These are phyloP conservation scores for Pseudolycoriella hygida DNA, from an alignment of 2,888 invertebrate species.

Conservation along the genomic window DNA sequence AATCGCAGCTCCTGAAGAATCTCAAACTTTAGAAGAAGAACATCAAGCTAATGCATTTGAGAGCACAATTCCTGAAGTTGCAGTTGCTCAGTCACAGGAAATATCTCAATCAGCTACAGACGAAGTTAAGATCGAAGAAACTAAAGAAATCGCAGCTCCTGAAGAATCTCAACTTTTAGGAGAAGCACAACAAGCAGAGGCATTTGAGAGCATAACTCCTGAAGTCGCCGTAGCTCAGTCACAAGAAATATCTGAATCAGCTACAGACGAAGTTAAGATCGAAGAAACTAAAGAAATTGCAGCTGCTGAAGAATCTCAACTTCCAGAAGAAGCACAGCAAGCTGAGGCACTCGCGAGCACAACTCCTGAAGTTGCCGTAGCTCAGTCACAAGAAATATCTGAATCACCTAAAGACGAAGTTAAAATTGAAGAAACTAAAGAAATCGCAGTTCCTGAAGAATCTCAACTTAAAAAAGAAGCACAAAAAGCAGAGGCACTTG, in stretches of 20 bases:
- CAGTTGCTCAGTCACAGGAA: neutral
- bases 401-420: neutral
- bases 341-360: neutral
- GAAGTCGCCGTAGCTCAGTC: neutral
- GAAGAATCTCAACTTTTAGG: no score
- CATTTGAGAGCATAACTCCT: no score
- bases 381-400: neutral
- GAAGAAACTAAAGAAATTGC: no score
- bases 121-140: neutral
- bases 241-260: neutral
- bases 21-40: neutral
- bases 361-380: neutral
- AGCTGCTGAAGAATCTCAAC: no score
- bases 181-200: no score
- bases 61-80: no score
- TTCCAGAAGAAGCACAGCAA: neutral
- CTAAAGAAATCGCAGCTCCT: neutral
- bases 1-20: neutral
- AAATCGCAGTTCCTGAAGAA: neutral
- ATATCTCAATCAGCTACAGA: neutral
- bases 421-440: neutral
- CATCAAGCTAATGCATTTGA: neutral
- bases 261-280: neutral
- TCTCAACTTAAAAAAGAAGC: no score
- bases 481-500: neutral